Evolutionary conservation across 2,888 invertebrate species (phyloP).

Genomic region (Hydroisotoma schaefferi): DNA sequence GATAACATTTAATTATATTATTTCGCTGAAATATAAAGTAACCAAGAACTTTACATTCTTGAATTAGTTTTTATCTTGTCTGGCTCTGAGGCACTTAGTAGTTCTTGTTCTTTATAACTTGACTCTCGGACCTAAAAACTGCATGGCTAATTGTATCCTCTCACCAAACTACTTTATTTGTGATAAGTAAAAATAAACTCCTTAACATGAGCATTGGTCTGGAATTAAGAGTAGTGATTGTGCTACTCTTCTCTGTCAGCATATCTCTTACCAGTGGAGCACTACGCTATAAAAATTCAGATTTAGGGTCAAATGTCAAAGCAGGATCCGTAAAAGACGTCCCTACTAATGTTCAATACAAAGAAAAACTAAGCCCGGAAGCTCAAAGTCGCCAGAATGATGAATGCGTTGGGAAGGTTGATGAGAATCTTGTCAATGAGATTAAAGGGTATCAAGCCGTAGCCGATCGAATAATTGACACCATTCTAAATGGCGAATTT

Average conservation of each 20-base stretch:
- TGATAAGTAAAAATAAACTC: too few relatives aligned
- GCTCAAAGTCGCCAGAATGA: background rate
- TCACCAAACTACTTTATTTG: too few relatives aligned
- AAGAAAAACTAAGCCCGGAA: slow-evolving; percentile 4
- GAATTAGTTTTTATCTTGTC: too few relatives aligned
- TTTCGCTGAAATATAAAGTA: too few relatives aligned
- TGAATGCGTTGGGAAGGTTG: slow-evolving; percentile 9
- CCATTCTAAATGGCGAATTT: slow-evolving; percentile 57
- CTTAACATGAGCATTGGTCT: too few relatives aligned
- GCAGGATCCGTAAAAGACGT: background rate
- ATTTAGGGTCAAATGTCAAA: background rate
- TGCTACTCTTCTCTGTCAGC: background rate
- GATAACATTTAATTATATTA: too few relatives aligned
- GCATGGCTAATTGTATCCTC: too few relatives aligned
- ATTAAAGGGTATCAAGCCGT: slow-evolving; percentile 59
- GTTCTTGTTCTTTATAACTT: too few relatives aligned
- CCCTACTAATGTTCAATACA: slow-evolving; percentile 2
- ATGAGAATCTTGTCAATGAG: slow-evolving; percentile 54
- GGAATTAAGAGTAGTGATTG: background rate
- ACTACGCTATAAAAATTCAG: background rate
- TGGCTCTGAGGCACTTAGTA: too few relatives aligned
- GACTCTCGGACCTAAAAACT: too few relatives aligned
- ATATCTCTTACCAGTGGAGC: background rate
- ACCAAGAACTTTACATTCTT: too few relatives aligned
- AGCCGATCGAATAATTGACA: slow-evolving; percentile 57